Percentiles rank a stretch among this genome's conserved stretches.
Evolutionary conservation across 2,113 vertebrate genomes (phyloP).

Genomic region (Oryzias melastigma): DNA sequence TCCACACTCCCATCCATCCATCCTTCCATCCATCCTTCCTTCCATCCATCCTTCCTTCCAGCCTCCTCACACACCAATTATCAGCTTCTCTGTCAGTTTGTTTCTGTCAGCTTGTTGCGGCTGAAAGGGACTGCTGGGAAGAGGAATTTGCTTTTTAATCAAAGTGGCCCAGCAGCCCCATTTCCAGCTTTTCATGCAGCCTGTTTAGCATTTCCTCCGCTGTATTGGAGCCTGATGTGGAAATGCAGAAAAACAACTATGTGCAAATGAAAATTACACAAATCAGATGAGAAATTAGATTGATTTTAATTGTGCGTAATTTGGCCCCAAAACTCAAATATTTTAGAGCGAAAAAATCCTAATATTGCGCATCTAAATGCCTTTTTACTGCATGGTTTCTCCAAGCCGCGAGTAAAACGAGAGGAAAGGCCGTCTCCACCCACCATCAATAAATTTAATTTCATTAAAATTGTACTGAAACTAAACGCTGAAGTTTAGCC

Average conservation of each 20-base stretch:
- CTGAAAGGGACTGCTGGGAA: slow-evolving; percentile 50
- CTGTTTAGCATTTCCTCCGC: slow-evolving; percentile 36
- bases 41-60: slow-evolving; percentile 20
- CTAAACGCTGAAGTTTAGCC: slow-evolving; percentile 78
- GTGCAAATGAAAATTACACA: background rate
- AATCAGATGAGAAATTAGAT: slow-evolving; percentile 2
- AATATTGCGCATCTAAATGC: background rate
- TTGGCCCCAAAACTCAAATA: too few species aligned
- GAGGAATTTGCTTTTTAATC: slow-evolving; percentile 50
- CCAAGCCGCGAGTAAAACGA: slow-evolving; percentile 18
- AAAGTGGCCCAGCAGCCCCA: slow-evolving; percentile 56
- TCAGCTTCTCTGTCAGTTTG: slow-evolving; percentile 49
- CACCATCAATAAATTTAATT: slow-evolving; percentile 64
- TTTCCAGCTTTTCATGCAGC: slow-evolving; percentile 35
- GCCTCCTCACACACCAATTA: slow-evolving; percentile 45
- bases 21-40: slow-evolving; percentile 15
- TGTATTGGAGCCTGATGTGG: slow-evolving; percentile 31
- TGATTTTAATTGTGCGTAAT: too few species aligned
- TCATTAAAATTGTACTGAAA: slow-evolving; percentile 78
- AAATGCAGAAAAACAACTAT: slow-evolving; percentile 7
- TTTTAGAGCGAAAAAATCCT: background rate
- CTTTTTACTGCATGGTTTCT: slow-evolving; percentile 3
- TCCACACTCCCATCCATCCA: slow-evolving; percentile 23
- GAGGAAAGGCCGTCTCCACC: background rate
- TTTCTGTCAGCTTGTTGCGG: slow-evolving; percentile 55